Conservation (phyloP, 2,888 invertebrate genomes). For the Amblyteles armatorius region DNA sequence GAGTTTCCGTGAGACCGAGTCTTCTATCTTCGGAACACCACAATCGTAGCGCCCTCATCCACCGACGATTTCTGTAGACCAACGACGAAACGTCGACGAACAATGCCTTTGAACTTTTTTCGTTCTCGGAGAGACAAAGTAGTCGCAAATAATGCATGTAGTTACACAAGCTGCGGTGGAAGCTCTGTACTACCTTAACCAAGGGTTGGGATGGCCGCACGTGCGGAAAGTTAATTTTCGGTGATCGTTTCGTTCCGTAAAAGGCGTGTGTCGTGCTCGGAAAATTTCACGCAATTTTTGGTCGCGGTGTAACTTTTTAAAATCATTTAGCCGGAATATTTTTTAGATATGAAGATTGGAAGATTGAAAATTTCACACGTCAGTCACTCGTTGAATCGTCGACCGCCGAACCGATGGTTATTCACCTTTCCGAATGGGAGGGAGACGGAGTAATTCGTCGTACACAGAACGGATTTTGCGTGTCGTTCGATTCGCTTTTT, state of each 20-base stretch:
- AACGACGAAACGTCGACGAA: conserved; percentile 63
- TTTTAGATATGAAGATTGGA: neutral
- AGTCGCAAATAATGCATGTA: conserved; percentile 29
- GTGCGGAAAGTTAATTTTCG: conserved; percentile 70
- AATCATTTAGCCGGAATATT: no score
- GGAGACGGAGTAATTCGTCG: conserved; percentile 29
- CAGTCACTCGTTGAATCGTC: neutral
- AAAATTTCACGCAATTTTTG: neutral
- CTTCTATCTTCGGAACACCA: conserved; percentile 24
- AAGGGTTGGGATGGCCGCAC: conserved; percentile 57
- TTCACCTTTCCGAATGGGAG: conserved; percentile 18
- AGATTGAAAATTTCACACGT: neutral
- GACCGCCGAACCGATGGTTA: conserved; percentile 12
- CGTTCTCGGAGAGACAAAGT: conserved; percentile 20
- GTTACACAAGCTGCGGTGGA: neutral
- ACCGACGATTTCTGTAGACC: neutral
- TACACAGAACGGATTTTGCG: conserved; percentile 30
- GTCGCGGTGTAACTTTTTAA: neutral
- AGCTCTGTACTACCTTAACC: conserved; percentile 63
- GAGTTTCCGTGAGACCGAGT: conserved; percentile 27
- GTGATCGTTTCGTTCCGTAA: conserved; percentile 1
- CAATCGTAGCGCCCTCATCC: conserved; percentile 2
- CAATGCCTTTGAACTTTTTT: conserved; percentile 77
- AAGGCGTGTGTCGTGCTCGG: neutral
- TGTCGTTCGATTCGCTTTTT: conserved; percentile 56